Base-by-base conservation (phyloP, 2,113 vertebrate species). In the Aphyosemion australe region DNA sequence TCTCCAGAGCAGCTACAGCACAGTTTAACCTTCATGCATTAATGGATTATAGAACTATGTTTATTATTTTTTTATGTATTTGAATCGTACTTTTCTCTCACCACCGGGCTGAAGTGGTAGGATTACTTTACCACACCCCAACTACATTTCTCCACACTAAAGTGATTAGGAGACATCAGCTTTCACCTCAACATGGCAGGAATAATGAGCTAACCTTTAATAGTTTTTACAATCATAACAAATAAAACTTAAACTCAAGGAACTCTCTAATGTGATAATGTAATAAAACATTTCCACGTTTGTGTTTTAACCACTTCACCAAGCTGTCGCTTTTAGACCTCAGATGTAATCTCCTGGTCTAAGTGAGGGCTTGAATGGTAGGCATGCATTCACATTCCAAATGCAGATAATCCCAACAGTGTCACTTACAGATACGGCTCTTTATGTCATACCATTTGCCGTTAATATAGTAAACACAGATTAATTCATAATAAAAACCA, bases 1-100 rank as follows among this genome's bases (percentile, higher is more conserved):
- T 60, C 76, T 89, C 82, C 76, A 88, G 78, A 85, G 66, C 55
- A 66, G 73, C 65, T 71, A 79, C 60, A 83, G 80, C 80, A 76
- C 87, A 89, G 89, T 91, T 91, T 92, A 90, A 90, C 73, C 69
- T 18, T 48, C 66, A 69, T 84, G 85, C 86, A 91, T 91, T 92
- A 91, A 86, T 91, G 90, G 88, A 92, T 93, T 90, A 91, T 75
- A 15, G 74, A 67, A 79, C 84, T 61, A 69, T 81, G 67, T 82
- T 80, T 79, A 81, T 82, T 79, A 72, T 15, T 45, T 55, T 37
- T 48, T n/a, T 26, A n/a, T n/a, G 26, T 41, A 18, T 84, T 87
- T 68, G 64, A 89, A 76, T 84, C 8, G 12, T 69, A 48, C 69
- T 72, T 65, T 72, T 80, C 76, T 55, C 16, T 76, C 72, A 76